phyloP scores from a whole-genome alignment of 2,888 invertebrate genomes.

The Troides helena region DNA sequence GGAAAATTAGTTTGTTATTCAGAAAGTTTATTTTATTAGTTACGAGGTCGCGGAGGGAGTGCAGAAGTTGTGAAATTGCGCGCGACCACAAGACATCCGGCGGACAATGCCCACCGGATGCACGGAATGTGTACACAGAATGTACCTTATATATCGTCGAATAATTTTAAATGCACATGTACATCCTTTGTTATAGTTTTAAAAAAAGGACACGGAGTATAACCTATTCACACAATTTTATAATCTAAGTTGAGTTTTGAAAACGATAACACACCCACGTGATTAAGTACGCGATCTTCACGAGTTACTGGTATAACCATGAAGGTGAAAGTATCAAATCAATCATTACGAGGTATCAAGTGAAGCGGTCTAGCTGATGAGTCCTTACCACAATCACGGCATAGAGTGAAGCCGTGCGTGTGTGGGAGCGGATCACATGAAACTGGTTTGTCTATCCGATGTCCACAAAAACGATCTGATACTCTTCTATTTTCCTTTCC shows the following conservation, averaged over 20 bases:
- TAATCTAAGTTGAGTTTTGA: too few relatives aligned
- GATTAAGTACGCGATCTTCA: slow-evolving; percentile 4
- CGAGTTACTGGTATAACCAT: slow-evolving; percentile 37
- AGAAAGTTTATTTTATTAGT: slow-evolving; percentile 35
- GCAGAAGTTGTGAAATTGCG: slow-evolving; percentile 76
- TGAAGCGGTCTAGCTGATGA: slow-evolving; percentile 69
- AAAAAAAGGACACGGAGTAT: too few relatives aligned
- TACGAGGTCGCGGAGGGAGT: slow-evolving; percentile 60
- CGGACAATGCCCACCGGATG: slow-evolving; percentile 73
- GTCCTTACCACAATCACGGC: slow-evolving; percentile 63
- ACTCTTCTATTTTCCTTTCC: slow-evolving; percentile 51
- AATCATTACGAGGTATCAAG: slow-evolving; percentile 54
- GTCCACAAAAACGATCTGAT: slow-evolving; percentile 42
- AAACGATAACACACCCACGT: too few relatives aligned
- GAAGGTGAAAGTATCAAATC: slow-evolving; percentile 25
- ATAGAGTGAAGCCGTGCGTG: slow-evolving; percentile 66
- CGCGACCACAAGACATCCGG: slow-evolving; percentile 79
- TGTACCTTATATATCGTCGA: slow-evolving; percentile 46
- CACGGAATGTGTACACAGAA: slow-evolving; percentile 68
- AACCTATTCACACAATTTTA: too few relatives aligned
- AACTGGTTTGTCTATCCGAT: slow-evolving; percentile 67
- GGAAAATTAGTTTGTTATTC: too few relatives aligned
- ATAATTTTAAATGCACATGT: too few relatives aligned
- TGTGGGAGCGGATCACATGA: slow-evolving; percentile 67
- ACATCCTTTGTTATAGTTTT: too few relatives aligned